These are phyloP conservation scores for Atethmia centrago DNA, from an alignment of 2,888 invertebrate genomes.

Conservation along the genomic window DNA sequence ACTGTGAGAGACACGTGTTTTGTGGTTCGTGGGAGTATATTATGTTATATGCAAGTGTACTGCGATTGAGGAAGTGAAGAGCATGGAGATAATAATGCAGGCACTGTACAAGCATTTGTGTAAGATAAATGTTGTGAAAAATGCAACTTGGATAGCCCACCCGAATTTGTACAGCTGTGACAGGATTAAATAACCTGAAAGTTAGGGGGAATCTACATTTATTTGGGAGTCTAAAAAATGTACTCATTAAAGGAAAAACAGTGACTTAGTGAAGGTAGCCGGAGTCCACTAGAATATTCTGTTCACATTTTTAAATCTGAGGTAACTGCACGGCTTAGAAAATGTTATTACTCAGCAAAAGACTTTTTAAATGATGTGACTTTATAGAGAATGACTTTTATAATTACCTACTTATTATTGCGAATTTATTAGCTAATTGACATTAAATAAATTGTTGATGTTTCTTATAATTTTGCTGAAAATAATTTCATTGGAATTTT, in stretches of 20 bases:
- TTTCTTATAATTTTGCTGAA: too few species aligned
- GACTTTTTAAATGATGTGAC: too few species aligned
- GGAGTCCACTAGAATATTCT: neutral
- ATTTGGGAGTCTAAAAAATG: neutral
- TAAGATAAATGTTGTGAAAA: neutral
- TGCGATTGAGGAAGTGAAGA: slow-evolving; percentile 31
- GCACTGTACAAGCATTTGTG: slow-evolving; percentile 8
- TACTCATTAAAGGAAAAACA: neutral
- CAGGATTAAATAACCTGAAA: too few species aligned
- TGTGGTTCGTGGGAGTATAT: slow-evolving; percentile 65
- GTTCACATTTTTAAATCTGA: too few species aligned
- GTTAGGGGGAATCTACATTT: neutral
- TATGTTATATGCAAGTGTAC: slow-evolving; percentile 51
- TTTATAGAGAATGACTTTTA: too few species aligned
- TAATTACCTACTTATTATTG: too few species aligned
- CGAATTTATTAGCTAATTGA: too few species aligned
- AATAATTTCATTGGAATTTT: slow-evolving; percentile 9
- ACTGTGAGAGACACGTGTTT: slow-evolving; percentile 78
- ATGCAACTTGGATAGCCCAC: neutral
- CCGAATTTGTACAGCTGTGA: neutral
- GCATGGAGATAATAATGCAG: slow-evolving; percentile 27
- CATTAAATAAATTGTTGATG: too few species aligned
- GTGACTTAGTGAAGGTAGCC: neutral
- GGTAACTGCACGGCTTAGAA: too few species aligned
- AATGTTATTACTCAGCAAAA: too few species aligned